Conservation (phyloP, 1,140 invertebrate species). For the Drosophila navojoa region DNA sequence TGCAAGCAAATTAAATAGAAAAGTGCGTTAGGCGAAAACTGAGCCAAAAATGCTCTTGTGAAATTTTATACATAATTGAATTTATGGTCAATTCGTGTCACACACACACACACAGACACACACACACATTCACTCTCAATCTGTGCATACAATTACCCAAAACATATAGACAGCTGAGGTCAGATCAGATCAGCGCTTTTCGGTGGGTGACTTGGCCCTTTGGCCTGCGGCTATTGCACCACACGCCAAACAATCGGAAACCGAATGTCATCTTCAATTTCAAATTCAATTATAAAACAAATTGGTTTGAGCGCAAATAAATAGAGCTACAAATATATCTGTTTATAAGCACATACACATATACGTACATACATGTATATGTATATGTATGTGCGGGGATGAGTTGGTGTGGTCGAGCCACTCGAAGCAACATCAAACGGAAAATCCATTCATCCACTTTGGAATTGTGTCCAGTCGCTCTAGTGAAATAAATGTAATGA, state of each 20-base stretch:
- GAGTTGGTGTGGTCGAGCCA: conserved; percentile 10
- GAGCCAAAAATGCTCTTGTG: conserved; percentile 67
- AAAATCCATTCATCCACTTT: conserved; percentile 80
- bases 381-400: conserved; percentile 1
- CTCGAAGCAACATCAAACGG: conserved; percentile 70
- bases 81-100: conserved; percentile 65
- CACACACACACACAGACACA: conserved; percentile 23
- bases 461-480: conserved; percentile 72
- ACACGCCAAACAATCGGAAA: conserved; percentile 77
- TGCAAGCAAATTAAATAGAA: conserved; percentile 83
- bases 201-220: conserved; percentile 23
- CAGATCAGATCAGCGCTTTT: conserved; percentile 39
- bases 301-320: conserved; percentile 81
- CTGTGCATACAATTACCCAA: conserved; percentile 65
- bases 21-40: conserved; percentile 73
- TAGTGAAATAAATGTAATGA: conserved; percentile 80
- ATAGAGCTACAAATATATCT: conserved; percentile 25
- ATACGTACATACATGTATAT: conserved; percentile 5
- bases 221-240: conserved; percentile 73
- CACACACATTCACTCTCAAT: conserved; percentile 21
- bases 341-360: conserved; percentile 26
- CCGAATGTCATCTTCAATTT: conserved; percentile 84
- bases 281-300: conserved; percentile 84
- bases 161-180: conserved; percentile 62
- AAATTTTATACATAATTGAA: conserved; percentile 84